These are phyloP conservation scores for Catocala fraxini DNA, from an alignment of 2,888 invertebrate genomes.

Conservation along the genomic window DNA sequence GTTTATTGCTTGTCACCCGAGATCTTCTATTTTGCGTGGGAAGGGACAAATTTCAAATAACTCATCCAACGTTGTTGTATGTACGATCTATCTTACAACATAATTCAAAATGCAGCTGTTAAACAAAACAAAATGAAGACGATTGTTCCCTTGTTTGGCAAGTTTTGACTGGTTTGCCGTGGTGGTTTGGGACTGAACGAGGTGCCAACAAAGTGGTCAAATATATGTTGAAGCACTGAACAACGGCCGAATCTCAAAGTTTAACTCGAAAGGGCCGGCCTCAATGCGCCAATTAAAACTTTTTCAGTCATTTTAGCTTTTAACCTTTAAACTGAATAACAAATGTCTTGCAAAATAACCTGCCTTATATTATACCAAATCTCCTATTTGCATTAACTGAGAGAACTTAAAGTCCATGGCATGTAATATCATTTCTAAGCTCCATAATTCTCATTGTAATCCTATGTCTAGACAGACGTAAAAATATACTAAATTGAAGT, in stretches of 20 bases:
- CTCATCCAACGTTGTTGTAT: slow-evolving; percentile 34
- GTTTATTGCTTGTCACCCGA: slow-evolving; percentile 64
- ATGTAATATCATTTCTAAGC: slow-evolving; percentile 18
- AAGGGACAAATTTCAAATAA: slow-evolving; percentile 46
- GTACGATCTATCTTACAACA: slow-evolving; percentile 15
- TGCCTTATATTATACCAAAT: background rate
- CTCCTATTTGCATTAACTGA: background rate
- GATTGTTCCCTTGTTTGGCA: slow-evolving; percentile 60
- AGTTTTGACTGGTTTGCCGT: slow-evolving; percentile 56
- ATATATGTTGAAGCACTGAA: slow-evolving; percentile 53
- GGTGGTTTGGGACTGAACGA: slow-evolving; percentile 57
- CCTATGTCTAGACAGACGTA: slow-evolving; percentile 39
- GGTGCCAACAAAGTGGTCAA: slow-evolving; percentile 58
- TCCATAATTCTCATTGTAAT: slow-evolving; percentile 30
- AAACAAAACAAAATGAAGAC: slow-evolving; percentile 47
- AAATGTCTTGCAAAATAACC: slow-evolving; percentile 13
- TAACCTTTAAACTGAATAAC: slow-evolving; percentile 37
- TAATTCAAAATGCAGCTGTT: slow-evolving; percentile 44
- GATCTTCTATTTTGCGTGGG: slow-evolving; percentile 58
- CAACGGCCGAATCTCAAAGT: slow-evolving; percentile 52
- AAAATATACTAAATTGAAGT: slow-evolving; percentile 16
- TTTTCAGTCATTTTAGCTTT: slow-evolving; percentile 48
- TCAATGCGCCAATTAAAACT: slow-evolving; percentile 73
- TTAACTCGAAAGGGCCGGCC: slow-evolving; percentile 56
- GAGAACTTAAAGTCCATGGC: background rate